These are phyloP conservation scores for Chlorodrepanis virens DNA, from an alignment of 2,113 vertebrate species.

Conservation along the genomic window DNA sequence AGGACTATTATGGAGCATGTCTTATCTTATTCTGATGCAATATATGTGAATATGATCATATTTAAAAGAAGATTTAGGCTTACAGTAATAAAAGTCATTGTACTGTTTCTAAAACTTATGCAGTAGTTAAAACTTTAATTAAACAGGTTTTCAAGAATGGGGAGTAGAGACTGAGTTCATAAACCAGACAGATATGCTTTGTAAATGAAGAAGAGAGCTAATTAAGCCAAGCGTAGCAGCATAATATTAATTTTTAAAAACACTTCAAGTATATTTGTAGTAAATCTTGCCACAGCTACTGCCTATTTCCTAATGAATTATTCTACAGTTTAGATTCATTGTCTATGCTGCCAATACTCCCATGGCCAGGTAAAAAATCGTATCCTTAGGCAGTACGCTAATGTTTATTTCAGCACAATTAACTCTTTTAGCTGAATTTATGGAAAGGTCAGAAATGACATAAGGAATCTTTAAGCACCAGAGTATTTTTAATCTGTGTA, in stretches of 20 bases:
- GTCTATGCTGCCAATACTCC: conserved; percentile 49
- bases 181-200: conserved; percentile 77
- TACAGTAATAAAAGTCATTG: conserved; percentile 62
- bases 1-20: not conserved
- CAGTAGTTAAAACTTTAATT: conserved; percentile 78
- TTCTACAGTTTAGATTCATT: conserved; percentile 55
- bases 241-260: conserved; percentile 80
- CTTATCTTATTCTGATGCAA: not conserved
- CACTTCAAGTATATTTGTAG: conserved; percentile 66
- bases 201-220: conserved; percentile 77
- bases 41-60: not conserved
- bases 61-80: conserved; percentile 59
- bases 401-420: conserved; percentile 63
- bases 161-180: conserved; percentile 69
- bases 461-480: not conserved
- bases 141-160: conserved; percentile 68
- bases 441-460: not conserved
- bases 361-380: conserved; percentile 51
- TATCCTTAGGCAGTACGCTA: conserved; percentile 51
- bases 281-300: conserved; percentile 69
- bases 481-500: not conserved
- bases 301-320: conserved; percentile 69
- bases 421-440: conserved; percentile 20
- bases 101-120: conserved; percentile 66
- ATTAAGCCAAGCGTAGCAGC: conserved; percentile 71